A percentile compares a stretch with the other conserved stretches of the same genome.
Evolutionary conservation across 2,888 invertebrate species (phyloP).

Genomic region (Hypena proboscidalis): DNA sequence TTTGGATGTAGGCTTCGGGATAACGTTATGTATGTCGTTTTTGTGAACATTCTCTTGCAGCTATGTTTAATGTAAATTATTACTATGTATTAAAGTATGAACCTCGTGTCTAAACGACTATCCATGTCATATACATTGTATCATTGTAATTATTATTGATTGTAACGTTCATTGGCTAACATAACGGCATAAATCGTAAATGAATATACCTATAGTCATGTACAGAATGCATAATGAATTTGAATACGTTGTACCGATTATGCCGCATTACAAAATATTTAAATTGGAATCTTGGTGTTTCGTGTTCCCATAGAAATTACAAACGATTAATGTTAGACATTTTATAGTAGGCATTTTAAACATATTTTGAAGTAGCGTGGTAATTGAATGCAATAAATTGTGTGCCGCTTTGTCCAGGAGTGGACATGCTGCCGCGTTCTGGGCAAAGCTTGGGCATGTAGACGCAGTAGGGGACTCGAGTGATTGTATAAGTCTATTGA

Average conservation of each 20-base stretch:
- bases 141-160: slow-evolving; percentile 48
- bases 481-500: slow-evolving; percentile 80
- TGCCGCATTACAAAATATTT: slow-evolving; percentile 37
- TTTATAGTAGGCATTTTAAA: slow-evolving; percentile 75
- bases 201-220: slow-evolving; percentile 35
- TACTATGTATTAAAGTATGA: slow-evolving; percentile 66
- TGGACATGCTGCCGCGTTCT: not conserved
- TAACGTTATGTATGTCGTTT: slow-evolving; percentile 71
- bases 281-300: slow-evolving; percentile 60
- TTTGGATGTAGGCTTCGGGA: slow-evolving; percentile 73
- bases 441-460: slow-evolving; percentile 44
- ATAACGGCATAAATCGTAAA: slow-evolving; percentile 38
- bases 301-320: slow-evolving; percentile 64
- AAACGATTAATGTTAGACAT: slow-evolving; percentile 51
- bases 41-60: slow-evolving; percentile 71
- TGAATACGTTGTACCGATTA: slow-evolving; percentile 47
- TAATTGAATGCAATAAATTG: slow-evolving; percentile 79
- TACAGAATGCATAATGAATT: slow-evolving; percentile 46
- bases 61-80: slow-evolving; percentile 79
- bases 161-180: slow-evolving; percentile 53
- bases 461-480: slow-evolving; percentile 77
- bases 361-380: slow-evolving; percentile 74
- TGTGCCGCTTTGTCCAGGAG: slow-evolving; percentile 51
- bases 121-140: slow-evolving; percentile 62
- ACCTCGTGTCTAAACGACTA: slow-evolving; percentile 63